Evolutionary conservation across 2,113 vertebrate species (phyloP).

Genomic region (Peromyscus maniculatus): DNA sequence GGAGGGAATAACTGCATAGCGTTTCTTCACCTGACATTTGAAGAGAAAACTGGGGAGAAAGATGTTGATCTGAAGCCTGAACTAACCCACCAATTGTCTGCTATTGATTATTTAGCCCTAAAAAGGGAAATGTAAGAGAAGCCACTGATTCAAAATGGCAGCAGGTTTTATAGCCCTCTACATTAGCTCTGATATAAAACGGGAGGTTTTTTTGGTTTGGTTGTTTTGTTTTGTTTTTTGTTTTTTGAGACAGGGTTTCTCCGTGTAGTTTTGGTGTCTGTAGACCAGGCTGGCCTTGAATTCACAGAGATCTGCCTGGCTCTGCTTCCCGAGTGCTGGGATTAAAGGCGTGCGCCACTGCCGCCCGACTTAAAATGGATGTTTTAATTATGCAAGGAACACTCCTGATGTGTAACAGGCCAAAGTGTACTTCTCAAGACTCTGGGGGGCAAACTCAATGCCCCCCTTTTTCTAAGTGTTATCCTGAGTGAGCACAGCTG

Average conservation of each 20-base stretch:
- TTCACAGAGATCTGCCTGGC: no score
- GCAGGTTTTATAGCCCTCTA: not conserved
- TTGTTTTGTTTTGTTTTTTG: no score
- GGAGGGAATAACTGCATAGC: not conserved
- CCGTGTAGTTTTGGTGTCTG: no score
- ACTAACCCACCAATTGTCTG: not conserved
- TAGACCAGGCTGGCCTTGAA: no score
- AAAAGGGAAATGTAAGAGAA: conserved; percentile 29
- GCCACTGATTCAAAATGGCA: not conserved
- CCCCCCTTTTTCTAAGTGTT: conserved; percentile 8
- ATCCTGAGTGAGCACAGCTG: not conserved
- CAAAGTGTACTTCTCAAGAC: not conserved
- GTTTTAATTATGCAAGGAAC: conserved; percentile 37
- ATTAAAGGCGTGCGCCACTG: no score
- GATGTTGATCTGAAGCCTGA: conserved; percentile 43
- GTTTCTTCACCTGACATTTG: conserved; percentile 62
- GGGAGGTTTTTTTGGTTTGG: not conserved
- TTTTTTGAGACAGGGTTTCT: no score
- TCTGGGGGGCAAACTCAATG: not conserved
- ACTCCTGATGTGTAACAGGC: conserved; percentile 24
- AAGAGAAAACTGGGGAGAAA: conserved; percentile 62
- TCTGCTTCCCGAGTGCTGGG: no score
- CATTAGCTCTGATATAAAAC: not conserved
- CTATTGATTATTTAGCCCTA: not conserved
- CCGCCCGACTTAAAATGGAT: not conserved